Base-by-base conservation (phyloP, 2,113 vertebrate species). In the Eidolon helvum region DNA sequence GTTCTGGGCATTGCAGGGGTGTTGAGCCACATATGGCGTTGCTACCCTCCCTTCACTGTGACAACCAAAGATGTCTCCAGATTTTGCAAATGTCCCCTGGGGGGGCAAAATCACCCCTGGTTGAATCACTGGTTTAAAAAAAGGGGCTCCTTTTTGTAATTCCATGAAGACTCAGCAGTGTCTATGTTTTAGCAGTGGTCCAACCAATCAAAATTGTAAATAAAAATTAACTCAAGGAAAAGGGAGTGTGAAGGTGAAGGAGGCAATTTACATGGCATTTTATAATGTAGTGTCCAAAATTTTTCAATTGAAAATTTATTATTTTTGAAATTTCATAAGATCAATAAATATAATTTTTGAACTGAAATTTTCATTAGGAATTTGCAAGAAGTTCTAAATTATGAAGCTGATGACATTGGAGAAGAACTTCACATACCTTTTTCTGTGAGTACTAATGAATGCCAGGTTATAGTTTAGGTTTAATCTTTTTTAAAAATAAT, bases 361-460 rank as follows among this genome's bases (percentile, higher is more conserved):
- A 91, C 10, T 9, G 48, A 89, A 59, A 59, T 96, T 92, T 96
- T 96, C 96, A 97, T 19, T 90, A 99, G 99, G 94, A 97, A 33
- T 92, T 97, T 98, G 94, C 98, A 98, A 87, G 78, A 66, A 87
- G 78, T 99, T 80, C 93, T 99, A 90, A 98, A 99, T 79, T 97
- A 98, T 89, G 96, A 97, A 79, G 78, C 57, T 69, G 96, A 98
- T 45, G 98, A 98, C 24, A 35, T 53, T 65, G 66, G 3, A 65
- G 80, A 98, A 63, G 66, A 16, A 1, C 35, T 98, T 95, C 9
- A 71, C 5, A 3, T 96, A 4, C 28, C 89, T 86, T 99, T 98
- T 96, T 98, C 71, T 55, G 99, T 99, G 96, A 97, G 99, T 99
- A 97, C 19, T 40, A 95, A 28, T 10, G 30, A 91, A 96, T 90